Conservation (phyloP, 2,113 vertebrate species). For the Anolis sagrei region DNA sequence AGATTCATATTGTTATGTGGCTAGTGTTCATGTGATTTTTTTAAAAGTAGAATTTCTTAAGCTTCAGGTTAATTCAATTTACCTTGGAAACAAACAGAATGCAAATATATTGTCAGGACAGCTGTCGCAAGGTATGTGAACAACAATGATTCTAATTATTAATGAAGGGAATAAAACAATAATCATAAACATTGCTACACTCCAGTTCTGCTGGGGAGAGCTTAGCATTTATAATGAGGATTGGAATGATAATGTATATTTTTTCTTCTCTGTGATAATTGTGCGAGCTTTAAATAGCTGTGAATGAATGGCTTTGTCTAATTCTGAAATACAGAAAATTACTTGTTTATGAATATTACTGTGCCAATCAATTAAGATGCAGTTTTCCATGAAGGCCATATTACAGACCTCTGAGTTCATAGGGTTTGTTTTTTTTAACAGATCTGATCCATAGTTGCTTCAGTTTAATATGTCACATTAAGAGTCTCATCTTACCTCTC, state of each 20-base stretch:
- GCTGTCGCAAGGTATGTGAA: constrained; percentile 7
- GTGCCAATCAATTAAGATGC: neutral
- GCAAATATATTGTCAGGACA: constrained; percentile 32
- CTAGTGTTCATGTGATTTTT: constrained; percentile 16
- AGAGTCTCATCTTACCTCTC: neutral
- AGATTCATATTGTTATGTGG: constrained; percentile 47
- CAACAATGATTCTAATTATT: constrained; percentile 38
- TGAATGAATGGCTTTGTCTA: neutral
- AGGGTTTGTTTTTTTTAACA: neutral
- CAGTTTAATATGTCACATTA: neutral
- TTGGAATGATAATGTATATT: neutral
- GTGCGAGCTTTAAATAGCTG: neutral
- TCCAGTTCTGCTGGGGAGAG: constrained; percentile 19
- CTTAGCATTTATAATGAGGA: constrained; percentile 47
- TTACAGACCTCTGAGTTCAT: neutral
- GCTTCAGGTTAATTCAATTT: constrained; percentile 56
- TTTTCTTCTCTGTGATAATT: constrained; percentile 27
- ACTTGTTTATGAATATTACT: neutral
- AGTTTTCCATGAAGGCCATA: neutral
- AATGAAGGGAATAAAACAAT: constrained; percentile 41
- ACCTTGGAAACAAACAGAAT: constrained; percentile 44
- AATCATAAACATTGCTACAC: constrained; percentile 27
- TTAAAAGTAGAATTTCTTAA: constrained; percentile 45
- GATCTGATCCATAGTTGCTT: neutral
- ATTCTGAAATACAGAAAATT: constrained; percentile 21